A percentile compares a stretch with the other conserved stretches of the same genome.
phyloP scores from a whole-genome alignment of 1,140 invertebrate genomes.

The Hirudo medicinalis region DNA sequence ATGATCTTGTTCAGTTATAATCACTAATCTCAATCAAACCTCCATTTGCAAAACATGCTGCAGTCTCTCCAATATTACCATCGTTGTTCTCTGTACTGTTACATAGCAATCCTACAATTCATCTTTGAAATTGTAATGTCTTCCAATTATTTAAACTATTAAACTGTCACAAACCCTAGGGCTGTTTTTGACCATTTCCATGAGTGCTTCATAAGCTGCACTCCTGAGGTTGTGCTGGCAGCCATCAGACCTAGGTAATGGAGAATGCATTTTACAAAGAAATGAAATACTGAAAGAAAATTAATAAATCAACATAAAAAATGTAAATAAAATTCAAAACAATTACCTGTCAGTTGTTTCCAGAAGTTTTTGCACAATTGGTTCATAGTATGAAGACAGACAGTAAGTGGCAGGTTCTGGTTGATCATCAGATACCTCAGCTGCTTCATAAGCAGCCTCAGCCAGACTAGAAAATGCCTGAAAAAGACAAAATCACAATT shows the following conservation, averaged over 20 bases:
- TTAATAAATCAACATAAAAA: background rate
- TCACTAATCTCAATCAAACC: conserved; percentile 34
- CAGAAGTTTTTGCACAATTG: conserved; percentile 75
- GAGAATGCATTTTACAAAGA: background rate
- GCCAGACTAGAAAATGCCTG: conserved; percentile 86
- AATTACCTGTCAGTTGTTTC: conserved; percentile 77
- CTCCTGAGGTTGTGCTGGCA: conserved; percentile 72
- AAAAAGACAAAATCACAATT: conserved; percentile 19
- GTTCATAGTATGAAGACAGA: conserved; percentile 81
- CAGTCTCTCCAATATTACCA: conserved; percentile 83
- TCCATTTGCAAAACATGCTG: conserved; percentile 88
- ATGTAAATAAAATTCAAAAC: background rate
- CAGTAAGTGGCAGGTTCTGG: conserved; percentile 78
- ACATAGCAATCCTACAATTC: conserved; percentile 72
- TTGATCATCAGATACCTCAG: conserved; percentile 50
- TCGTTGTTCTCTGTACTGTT: conserved; percentile 85
- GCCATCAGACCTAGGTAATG: conserved; percentile 41
- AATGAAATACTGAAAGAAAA: background rate
- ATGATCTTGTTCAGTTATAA: background rate
- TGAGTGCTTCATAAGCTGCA: conserved; percentile 93
- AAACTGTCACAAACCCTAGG: conserved; percentile 48
- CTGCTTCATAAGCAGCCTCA: conserved; percentile 80
- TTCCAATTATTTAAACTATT: background rate
- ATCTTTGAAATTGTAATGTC: background rate
- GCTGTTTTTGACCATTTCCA: conserved; percentile 99